Evolutionary conservation across 2,797 vertebrate genomes (phyloP).

Genomic region (Molossus alvarezi): DNA sequence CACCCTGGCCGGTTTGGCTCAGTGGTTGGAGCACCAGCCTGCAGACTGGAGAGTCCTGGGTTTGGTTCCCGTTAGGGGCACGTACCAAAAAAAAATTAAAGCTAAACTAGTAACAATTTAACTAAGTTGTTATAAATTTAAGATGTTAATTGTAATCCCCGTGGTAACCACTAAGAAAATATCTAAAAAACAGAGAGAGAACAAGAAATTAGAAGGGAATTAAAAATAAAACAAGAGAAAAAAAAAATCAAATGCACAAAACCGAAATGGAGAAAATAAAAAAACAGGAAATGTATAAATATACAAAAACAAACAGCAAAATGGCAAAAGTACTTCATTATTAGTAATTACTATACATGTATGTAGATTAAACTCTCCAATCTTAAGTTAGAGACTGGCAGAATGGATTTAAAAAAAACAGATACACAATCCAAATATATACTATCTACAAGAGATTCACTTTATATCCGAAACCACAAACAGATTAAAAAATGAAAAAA

Average conservation of each 20-base stretch:
- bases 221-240: not conserved
- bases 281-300: not conserved
- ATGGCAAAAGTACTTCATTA: not conserved
- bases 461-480: slow-evolving; percentile 30
- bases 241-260: slow-evolving; percentile 19
- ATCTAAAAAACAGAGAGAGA: not conserved
- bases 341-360: not conserved
- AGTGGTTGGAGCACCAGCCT: too few relatives aligned
- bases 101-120: not conserved
- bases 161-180: not conserved
- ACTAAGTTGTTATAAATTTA: slow-evolving; percentile 20
- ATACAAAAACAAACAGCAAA: not conserved
- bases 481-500: not conserved
- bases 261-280: not conserved
- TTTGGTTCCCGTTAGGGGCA: too few relatives aligned
- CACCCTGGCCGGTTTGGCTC: too few relatives aligned
- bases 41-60: too few relatives aligned
- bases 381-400: not conserved
- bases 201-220: not conserved
- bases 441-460: not conserved
- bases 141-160: not conserved
- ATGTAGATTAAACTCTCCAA: not conserved
- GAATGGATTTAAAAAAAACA: not conserved
- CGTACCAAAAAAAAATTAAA: not conserved
- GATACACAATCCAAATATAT: not conserved